Conservation (phyloP, 2,797 vertebrate genomes). For the Poliocrania exsul region DNA sequence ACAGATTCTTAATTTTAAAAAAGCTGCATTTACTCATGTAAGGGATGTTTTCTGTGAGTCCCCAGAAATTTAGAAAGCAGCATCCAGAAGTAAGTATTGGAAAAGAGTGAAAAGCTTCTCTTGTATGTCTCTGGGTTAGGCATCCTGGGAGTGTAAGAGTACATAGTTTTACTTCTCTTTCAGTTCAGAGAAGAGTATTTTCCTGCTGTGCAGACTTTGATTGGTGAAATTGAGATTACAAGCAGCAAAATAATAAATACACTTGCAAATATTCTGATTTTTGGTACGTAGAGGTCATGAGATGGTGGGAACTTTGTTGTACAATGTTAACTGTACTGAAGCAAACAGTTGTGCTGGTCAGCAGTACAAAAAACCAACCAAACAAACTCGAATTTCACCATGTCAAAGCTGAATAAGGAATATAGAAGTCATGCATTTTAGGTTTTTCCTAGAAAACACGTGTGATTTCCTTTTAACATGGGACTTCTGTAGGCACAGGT, state of each 20-base stretch:
- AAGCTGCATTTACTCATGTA: neutral
- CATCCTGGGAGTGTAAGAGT: neutral
- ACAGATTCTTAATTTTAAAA: neutral
- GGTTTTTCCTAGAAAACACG: neutral
- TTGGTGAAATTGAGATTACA: neutral
- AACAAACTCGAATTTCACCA: neutral
- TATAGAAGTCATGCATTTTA: neutral
- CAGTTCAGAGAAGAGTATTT: neutral
- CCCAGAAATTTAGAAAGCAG: neutral
- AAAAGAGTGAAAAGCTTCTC: neutral
- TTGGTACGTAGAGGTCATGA: neutral
- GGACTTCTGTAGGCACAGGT: neutral
- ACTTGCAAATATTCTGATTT: neutral
- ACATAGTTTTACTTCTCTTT: neutral
- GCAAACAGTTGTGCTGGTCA: neutral
- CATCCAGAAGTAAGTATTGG: neutral
- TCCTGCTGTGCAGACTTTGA: neutral
- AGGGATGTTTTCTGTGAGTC: neutral
- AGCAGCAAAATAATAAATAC: neutral
- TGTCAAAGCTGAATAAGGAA: neutral
- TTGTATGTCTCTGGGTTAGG: neutral
- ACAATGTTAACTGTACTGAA: neutral
- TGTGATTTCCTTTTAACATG: neutral
- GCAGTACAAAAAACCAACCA: neutral
- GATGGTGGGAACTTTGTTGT: neutral